Conservation (phyloP, 2,797 vertebrate species). For the Bufotes viridis region DNA sequence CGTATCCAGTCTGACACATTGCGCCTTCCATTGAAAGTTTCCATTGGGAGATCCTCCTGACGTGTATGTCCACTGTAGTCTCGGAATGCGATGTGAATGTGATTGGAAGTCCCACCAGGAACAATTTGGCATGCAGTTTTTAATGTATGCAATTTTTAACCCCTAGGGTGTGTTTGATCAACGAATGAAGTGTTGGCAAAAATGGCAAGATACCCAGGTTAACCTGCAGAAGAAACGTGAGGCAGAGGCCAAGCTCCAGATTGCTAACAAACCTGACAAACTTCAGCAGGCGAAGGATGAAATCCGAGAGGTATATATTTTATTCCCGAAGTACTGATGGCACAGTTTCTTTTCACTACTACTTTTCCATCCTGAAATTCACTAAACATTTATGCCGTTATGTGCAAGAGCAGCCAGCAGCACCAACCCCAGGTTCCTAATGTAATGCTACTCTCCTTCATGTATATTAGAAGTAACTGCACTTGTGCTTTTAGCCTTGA, state of each 20-base stretch:
- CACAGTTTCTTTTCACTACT: background rate
- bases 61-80: too few relatives aligned
- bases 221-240: conserved; percentile 95
- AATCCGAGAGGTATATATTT: conserved; percentile 86
- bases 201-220: conserved; percentile 95
- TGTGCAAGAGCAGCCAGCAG: conserved; percentile 48
- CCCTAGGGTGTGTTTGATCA: conserved; percentile 93
- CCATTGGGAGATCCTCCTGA: too few relatives aligned
- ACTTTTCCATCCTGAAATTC: background rate
- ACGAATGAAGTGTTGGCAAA: conserved; percentile 95
- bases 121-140: background rate
- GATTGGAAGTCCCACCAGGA: background rate
- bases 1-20: too few relatives aligned
- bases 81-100: too few relatives aligned
- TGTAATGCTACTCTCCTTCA: background rate
- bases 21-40: too few relatives aligned
- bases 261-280: conserved; percentile 94
- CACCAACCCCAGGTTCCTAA: background rate
- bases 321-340: too few relatives aligned
- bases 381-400: background rate
- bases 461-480: background rate
- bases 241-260: conserved; percentile 93
- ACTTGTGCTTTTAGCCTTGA: background rate
- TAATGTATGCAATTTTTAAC: background rate
- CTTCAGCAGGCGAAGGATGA: conserved; percentile 96